These are phyloP conservation scores for Lepidothrix coronata DNA, from an alignment of 2,113 vertebrate genomes.

Conservation along the genomic window DNA sequence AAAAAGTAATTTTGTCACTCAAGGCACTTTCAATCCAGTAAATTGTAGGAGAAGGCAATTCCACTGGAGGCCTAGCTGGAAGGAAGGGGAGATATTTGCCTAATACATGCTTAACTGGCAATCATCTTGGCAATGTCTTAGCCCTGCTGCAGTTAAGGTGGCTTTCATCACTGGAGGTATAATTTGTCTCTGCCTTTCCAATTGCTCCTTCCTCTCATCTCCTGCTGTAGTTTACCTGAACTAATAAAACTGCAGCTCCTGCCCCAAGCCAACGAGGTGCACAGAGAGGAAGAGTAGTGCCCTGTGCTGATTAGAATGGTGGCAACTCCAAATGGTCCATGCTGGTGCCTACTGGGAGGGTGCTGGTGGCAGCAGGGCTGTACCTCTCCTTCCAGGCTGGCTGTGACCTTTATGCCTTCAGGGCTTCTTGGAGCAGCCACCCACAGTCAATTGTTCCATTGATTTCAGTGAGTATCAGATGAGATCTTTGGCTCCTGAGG, in stretches of 20 bases:
- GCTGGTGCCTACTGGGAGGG: neutral
- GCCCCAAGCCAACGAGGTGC: neutral
- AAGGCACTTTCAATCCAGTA: neutral
- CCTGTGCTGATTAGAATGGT: neutral
- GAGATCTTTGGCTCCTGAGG: conserved; percentile 10
- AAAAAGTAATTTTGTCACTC: conserved; percentile 49
- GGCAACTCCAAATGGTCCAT: neutral
- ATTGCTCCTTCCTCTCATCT: conserved; percentile 30
- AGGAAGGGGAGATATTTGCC: conserved; percentile 4
- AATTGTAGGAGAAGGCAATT: conserved; percentile 10
- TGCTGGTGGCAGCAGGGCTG: neutral
- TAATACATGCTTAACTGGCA: neutral
- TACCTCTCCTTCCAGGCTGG: neutral
- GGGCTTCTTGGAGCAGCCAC: conserved; percentile 40
- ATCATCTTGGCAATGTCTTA: neutral
- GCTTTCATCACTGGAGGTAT: conserved; percentile 9
- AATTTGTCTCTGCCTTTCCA: conserved; percentile 8
- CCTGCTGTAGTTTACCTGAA: neutral
- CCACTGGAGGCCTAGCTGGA: neutral
- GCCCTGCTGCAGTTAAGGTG: conserved; percentile 1
- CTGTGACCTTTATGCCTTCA: neutral
- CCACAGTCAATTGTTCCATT: conserved; percentile 38
- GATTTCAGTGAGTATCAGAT: neutral
- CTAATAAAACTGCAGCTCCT: neutral
- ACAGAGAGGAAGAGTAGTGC: neutral